Conservation (phyloP, 2,797 vertebrate genomes). For the Tokudaia tokunoshimensis region DNA sequence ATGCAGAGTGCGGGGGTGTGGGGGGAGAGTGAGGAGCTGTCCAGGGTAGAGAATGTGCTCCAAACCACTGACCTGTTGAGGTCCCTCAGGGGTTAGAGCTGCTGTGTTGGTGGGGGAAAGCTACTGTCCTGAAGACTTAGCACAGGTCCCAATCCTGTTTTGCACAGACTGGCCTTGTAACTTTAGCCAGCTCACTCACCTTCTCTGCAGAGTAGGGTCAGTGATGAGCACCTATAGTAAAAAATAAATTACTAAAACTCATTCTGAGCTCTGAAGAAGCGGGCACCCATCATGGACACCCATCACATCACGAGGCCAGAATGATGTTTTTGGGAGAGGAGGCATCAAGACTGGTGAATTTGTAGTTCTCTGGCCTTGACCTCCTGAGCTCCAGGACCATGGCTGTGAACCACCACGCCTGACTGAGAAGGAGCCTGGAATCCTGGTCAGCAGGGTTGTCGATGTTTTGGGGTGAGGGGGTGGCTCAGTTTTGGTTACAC, state of each 20-base stretch:
- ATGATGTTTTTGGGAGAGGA: not conserved
- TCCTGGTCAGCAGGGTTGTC: not conserved
- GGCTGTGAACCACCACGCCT: not conserved
- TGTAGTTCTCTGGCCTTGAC: not conserved
- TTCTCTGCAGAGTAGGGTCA: rapidly evolving
- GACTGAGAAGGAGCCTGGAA: not conserved
- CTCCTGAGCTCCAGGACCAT: not conserved
- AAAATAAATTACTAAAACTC: not conserved
- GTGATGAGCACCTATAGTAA: not conserved
- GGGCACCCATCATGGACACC: not conserved
- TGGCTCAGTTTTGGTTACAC: not conserved
- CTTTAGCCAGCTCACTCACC: not conserved
- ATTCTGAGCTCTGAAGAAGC: not conserved
- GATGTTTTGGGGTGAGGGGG: rapidly evolving
- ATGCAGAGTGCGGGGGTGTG: not conserved
- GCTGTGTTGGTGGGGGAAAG: not conserved
- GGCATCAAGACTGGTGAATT: not conserved
- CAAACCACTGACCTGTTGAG: not conserved
- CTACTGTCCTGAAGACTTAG: not conserved
- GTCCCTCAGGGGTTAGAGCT: not conserved
- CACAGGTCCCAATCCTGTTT: not conserved
- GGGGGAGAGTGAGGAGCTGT: not conserved
- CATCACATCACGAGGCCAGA: not conserved
- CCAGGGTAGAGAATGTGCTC: not conserved
- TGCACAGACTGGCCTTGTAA: not conserved